Evolutionary conservation across 1,140 invertebrate species (phyloP).

Genomic region (Pseudomyrmex sp.): DNA sequence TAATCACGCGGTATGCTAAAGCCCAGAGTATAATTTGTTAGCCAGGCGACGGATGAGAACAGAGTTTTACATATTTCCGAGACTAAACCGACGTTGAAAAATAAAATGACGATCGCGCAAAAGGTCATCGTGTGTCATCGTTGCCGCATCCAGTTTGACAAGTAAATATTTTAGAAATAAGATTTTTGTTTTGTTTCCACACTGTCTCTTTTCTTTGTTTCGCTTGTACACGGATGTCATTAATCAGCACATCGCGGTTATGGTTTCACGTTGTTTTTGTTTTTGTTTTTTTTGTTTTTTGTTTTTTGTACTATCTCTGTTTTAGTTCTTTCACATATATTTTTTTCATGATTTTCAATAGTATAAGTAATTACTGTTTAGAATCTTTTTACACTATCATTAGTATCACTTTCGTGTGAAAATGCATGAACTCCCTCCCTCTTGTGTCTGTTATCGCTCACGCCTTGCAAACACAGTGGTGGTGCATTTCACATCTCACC

Average conservation of each 20-base stretch:
- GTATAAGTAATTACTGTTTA: not conserved
- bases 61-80: slow-evolving; percentile 30
- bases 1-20: slow-evolving; percentile 8
- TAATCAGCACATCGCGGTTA: slow-evolving; percentile 13
- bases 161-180: slow-evolving; percentile 75
- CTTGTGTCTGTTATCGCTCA: not conserved
- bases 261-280: slow-evolving; percentile 8
- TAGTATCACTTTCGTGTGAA: not conserved
- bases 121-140: slow-evolving; percentile 75
- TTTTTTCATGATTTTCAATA: not conserved
- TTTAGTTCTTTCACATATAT: not conserved
- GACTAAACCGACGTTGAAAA: slow-evolving; percentile 28
- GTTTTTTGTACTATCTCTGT: not conserved
- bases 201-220: slow-evolving; percentile 48
- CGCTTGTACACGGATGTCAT: slow-evolving; percentile 31
- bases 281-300: slow-evolving; percentile 1
- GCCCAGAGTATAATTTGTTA: slow-evolving; percentile 72
- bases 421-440: slow-evolving; percentile 26
- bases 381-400: not conserved
- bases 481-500: too few relatives aligned
- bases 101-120: slow-evolving; percentile 42
- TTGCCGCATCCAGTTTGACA: slow-evolving; percentile 74
- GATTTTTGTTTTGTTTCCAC: slow-evolving; percentile 24
- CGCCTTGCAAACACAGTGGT: not conserved
- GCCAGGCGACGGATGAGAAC: slow-evolving; percentile 71